Percentiles rank a stretch among this genome's conserved stretches.
These are phyloP conservation scores for Melipona quadrifasciata DNA, from an alignment of 1,140 invertebrate species.

Conservation along the genomic window DNA sequence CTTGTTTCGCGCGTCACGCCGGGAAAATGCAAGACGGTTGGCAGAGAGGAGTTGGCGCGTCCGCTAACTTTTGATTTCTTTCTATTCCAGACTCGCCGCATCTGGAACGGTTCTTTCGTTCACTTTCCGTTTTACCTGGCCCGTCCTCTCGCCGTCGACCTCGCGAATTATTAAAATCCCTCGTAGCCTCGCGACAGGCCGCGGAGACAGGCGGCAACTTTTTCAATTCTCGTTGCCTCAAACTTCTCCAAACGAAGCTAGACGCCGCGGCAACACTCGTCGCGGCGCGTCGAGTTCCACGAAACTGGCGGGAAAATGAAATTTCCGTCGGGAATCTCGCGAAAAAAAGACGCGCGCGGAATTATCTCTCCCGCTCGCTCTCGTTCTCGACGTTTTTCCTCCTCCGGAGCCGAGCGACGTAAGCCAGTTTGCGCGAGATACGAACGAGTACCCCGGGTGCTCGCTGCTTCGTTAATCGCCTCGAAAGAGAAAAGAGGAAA, in stretches of 20 bases:
- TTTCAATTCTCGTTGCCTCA: slow-evolving; percentile 42
- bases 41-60: neutral
- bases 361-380: neutral
- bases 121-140: neutral
- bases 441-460: neutral
- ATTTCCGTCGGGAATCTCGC: neutral
- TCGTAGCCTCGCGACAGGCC: too few species aligned
- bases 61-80: slow-evolving; percentile 39
- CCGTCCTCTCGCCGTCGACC: neutral
- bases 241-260: slow-evolving; percentile 29
- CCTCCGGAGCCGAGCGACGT: too few species aligned
- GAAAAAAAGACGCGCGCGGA: neutral
- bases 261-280: neutral
- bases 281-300: neutral
- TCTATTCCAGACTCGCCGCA: slow-evolving; percentile 13
- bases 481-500: neutral
- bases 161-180: slow-evolving; percentile 50
- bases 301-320: slow-evolving; percentile 22
- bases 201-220: slow-evolving; percentile 30
- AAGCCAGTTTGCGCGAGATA: neutral
- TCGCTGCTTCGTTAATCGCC: slow-evolving; percentile 8
- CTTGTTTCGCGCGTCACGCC: neutral
- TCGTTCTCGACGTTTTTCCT: neutral
- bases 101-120: slow-evolving; percentile 15
- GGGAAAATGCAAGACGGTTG: neutral